Base-by-base conservation (phyloP, 2,113 vertebrate species). In the Rynchops niger region DNA sequence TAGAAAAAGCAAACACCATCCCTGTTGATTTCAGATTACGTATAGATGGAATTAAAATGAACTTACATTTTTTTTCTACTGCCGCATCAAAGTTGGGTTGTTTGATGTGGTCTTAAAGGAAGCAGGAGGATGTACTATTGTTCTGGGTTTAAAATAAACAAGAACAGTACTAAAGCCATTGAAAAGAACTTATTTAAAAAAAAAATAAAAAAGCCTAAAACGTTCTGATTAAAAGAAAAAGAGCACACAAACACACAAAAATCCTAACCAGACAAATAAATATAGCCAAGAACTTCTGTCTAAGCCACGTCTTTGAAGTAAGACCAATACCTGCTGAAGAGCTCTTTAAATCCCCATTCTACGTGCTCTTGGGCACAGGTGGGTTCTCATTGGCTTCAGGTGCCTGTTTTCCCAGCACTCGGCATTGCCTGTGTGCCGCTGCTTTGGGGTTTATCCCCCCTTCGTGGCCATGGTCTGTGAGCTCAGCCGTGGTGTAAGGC, bases 381-480 rank as follows among this genome's bases (percentile, higher is more conserved):
- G 74, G 43, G 27, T 3, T 52, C 63, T 49, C 29, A 5, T 4
- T 16, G 70, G 3, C 11, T 56, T 47, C 88, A 93, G 70, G 53
- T 87, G 85, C 65, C 36, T 17, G 0, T 3, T 6, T 65, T 30
- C 12, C 5, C 4, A 59, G 65, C 30, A 1, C 23, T 47, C 27
- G 6, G 0, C 17, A 8, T 2, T 7, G 7, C 4, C 6, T 5
- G 0, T 0, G 2, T 17, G 8, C 4, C n/a, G 27, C 32, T 67
- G 65, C 62, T 40, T 23, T 4, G 22, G 42, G 59, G 12, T 43
- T 34, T 7, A 7, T 30, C 17, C n/a, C 34, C 50, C 62, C 21
- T 42, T 27, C 27, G 47, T 32, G 50, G 43, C 6, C 14, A 3
- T 12, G 27, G 42, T 27, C 14, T 18, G 10, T 11, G 26, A 50